Evolutionary conservation across 1,140 invertebrate species (phyloP), one percentile per base, ranked within the genome.

Genomic region (Psix sp.): DNA sequence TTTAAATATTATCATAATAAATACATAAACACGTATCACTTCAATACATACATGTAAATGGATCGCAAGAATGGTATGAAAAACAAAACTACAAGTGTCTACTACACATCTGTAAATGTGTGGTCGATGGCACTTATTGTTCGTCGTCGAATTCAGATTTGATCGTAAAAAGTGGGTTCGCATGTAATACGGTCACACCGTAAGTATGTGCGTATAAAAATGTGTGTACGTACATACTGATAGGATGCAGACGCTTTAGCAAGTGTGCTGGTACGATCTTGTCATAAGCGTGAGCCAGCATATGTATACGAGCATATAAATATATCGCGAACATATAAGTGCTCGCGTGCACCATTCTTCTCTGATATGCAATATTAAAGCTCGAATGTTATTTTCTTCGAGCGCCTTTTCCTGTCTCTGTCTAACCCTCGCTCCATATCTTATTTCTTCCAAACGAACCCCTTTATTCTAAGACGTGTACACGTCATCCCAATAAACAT

Each of bases 301-400:
- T 52, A 57, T 60, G 60, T 54, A 48, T 40, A 33, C 2, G 59
- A n/a, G n/a, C n/a, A n/a, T 48, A 66, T 66, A 66, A 67, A 62
- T 68, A 68, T 74, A 68, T 65, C 46, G 65, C 57, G 57, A 68
- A 74, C 65, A 60, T 75, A 59, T 65, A 70, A 75, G 65, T 56
- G 54, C 60, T 70, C 70, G 66, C 60, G 65, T 74, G 72, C 51
- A 29, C 59, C 65, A 75, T 75, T 75, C 72, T 75, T 70, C 60
- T 56, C 35, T 60, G 72, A 75, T 75, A 75, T 75, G 72, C 72
- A 74, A 74, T 74, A 74, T 68, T 68, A 74, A 75, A 70, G 59
- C 65, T 54, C 72, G 65, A 60, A 70, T 75, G 65, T 66, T 75
- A 71, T 71, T 75, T 75, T 75, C 60, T 75, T 59, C 66, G 54